These are phyloP conservation scores for Atopsyche davidsoni DNA, from an alignment of 1,140 invertebrate species.

Conservation along the genomic window DNA sequence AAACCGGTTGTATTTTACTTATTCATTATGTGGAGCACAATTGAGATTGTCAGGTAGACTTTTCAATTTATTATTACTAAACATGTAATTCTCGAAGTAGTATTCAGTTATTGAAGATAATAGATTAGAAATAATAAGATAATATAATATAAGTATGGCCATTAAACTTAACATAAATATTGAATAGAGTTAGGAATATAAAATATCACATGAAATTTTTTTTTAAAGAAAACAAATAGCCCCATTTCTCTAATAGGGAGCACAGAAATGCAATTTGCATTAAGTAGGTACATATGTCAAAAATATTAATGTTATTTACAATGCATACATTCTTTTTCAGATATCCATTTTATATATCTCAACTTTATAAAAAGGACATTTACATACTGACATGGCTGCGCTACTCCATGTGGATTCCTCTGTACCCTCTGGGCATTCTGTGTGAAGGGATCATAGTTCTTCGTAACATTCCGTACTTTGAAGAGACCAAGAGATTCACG, in stretches of 20 bases:
- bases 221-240: no score
- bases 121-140: not conserved
- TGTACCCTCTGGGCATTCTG: slow-evolving; percentile 85
- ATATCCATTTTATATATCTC: slow-evolving; percentile 87
- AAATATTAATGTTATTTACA: slow-evolving; percentile 2
- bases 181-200: no score
- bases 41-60: slow-evolving; percentile 75
- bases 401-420: slow-evolving; percentile 87
- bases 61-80: slow-evolving; percentile 7
- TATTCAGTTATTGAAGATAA: not conserved
- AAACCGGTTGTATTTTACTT: slow-evolving; percentile 85
- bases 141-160: no score
- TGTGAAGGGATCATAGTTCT: slow-evolving; percentile 79
- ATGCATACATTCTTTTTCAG: slow-evolving; percentile 45
- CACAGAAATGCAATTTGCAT: no score
- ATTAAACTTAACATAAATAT: no score
- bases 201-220: no score
- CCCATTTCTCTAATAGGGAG: no score
- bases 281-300: no score
- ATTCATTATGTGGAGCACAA: slow-evolving; percentile 71
- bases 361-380: slow-evolving; percentile 68
- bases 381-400: slow-evolving; percentile 83
- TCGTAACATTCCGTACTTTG: slow-evolving; percentile 82
- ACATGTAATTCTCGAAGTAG: not conserved
- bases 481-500: slow-evolving; percentile 74